Evolutionary conservation across 2,888 invertebrate genomes (phyloP).

Genomic region (Caenorhabditis sp.): DNA sequence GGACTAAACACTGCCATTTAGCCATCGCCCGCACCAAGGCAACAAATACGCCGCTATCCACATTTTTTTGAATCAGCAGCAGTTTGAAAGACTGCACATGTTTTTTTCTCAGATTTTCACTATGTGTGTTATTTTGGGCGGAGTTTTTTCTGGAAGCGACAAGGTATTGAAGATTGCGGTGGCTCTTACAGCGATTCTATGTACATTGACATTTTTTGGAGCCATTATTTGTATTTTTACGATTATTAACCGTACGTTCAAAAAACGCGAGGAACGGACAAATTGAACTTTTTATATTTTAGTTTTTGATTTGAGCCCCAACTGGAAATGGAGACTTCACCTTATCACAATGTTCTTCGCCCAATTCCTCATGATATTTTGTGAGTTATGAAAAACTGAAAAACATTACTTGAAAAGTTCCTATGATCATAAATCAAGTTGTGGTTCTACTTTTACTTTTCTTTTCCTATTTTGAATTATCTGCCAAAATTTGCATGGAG

Average conservation of each 20-base stretch:
- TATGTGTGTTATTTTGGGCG: slow-evolving; percentile 15
- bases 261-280: too few relatives aligned
- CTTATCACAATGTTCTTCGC: slow-evolving; percentile 40
- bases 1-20: background rate
- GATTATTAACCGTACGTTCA: slow-evolving; percentile 22
- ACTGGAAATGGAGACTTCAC: slow-evolving; percentile 32
- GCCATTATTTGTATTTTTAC: slow-evolving; percentile 15
- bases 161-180: slow-evolving; percentile 30
- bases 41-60: too few relatives aligned
- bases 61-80: too few relatives aligned
- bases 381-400: slow-evolving; percentile 27
- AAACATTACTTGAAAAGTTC: background rate
- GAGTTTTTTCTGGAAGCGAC: slow-evolving; percentile 16
- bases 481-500: too few relatives aligned
- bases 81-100: too few relatives aligned
- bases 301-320: too few relatives aligned
- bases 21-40: too few relatives aligned
- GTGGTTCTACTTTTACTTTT: slow-evolving; percentile 10
- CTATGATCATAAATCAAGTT: background rate
- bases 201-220: background rate
- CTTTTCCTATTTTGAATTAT: too few relatives aligned
- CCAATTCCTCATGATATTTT: slow-evolving; percentile 42
- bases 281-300: too few relatives aligned
- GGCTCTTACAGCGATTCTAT: slow-evolving; percentile 9
- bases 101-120: slow-evolving; percentile 36